Percentiles rank a stretch among this genome's conserved stretches.
Evolutionary conservation across 2,797 vertebrate species (phyloP).

Genomic region (Erethizon dorsatum): DNA sequence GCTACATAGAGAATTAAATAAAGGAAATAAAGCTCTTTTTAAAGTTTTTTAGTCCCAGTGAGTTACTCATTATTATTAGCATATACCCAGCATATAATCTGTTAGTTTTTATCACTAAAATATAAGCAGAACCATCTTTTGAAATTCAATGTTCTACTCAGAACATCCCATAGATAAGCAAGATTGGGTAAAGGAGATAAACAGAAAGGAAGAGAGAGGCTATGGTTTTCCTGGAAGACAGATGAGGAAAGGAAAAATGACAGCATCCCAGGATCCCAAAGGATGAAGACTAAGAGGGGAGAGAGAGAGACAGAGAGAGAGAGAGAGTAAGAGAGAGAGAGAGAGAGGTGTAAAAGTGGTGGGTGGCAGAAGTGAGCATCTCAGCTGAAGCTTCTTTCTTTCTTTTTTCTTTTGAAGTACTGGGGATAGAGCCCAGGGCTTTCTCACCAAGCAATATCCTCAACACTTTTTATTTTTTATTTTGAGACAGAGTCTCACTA

Average conservation of each 20-base stretch:
- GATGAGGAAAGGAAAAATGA: neutral
- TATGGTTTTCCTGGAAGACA: neutral
- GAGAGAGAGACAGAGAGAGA: neutral
- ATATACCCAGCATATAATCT: neutral
- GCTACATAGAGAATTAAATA: neutral
- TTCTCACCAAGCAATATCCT: neutral
- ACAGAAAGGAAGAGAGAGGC: neutral
- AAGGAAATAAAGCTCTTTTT: constrained; percentile 14
- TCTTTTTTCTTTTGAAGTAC: neutral
- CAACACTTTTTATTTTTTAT: neutral
- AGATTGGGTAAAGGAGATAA: neutral
- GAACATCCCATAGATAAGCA: neutral
- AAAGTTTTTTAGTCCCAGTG: neutral
- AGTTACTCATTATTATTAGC: constrained; percentile 27
- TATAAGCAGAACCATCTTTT: constrained; percentile 32
- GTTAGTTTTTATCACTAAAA: constrained; percentile 3
- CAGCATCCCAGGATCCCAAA: neutral
- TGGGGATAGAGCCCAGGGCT: neutral
- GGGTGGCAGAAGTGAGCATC: neutral
- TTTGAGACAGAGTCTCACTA: neutral
- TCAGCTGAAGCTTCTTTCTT: neutral
- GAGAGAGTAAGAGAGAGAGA: neutral
- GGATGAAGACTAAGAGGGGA: neutral
- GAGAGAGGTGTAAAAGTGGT: too few relatives aligned
- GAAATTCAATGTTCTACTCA: constrained; percentile 30